Conservation (phyloP, 2,113 vertebrate genomes). For the Neoarius graeffei region DNA sequence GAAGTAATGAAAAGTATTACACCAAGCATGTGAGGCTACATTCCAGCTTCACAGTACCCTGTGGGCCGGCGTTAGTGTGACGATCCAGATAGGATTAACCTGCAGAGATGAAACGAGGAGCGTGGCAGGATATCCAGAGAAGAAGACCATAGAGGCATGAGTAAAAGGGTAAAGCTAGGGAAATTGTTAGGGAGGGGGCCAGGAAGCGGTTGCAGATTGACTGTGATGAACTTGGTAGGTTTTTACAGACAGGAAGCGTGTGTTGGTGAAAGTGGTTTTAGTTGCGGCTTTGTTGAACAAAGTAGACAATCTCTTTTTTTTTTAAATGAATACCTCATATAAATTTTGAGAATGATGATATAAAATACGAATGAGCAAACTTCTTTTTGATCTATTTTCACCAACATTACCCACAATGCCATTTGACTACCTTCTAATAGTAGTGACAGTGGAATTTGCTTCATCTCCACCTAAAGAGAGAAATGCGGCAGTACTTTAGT, state of each 20-base stretch:
- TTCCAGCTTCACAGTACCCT: constrained; percentile 75
- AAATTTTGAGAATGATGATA: not conserved
- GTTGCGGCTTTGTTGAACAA: not conserved
- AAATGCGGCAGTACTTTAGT: not conserved
- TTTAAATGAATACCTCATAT: not conserved
- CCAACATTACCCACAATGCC: not conserved
- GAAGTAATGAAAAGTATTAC: constrained; percentile 73
- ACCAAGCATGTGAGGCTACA: constrained; percentile 72
- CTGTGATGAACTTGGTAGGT: constrained; percentile 64
- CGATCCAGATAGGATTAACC: constrained; percentile 71
- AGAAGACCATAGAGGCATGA: constrained; percentile 70
- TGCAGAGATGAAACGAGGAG: constrained; percentile 72
- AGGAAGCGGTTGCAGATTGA: constrained; percentile 60
- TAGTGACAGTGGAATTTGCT: not conserved
- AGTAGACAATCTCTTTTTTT: not conserved
- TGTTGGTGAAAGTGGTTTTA: not conserved
- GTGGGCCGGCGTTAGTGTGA: constrained; percentile 70
- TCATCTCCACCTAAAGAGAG: not conserved
- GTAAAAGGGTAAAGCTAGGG: constrained; percentile 60
- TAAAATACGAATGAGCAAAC: not conserved
- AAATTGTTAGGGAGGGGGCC: constrained; percentile 39
- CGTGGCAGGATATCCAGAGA: constrained; percentile 75
- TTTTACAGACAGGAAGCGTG: constrained; percentile 53
- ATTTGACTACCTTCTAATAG: not conserved
- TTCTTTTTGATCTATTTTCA: not conserved